Conservation (phyloP, 1,140 invertebrate genomes). For the Sitobion miscanthi region DNA sequence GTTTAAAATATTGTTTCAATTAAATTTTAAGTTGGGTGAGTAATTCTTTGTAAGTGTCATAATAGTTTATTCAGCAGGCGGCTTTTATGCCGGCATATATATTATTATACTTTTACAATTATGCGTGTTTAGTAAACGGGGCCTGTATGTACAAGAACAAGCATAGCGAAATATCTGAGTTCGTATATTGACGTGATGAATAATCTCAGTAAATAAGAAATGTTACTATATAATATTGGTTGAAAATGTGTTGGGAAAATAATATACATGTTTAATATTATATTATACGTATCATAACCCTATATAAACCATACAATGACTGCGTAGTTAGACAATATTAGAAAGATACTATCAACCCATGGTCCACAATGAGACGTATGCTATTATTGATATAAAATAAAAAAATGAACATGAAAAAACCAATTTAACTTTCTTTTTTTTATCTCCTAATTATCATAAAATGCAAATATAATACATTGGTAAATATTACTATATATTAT, state of each 20-base stretch:
- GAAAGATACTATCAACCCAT: neutral
- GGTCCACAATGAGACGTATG: too few relatives aligned
- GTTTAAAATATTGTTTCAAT: neutral
- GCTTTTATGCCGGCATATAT: too few relatives aligned
- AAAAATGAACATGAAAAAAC: too few relatives aligned
- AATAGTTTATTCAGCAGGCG: neutral
- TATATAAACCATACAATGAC: neutral
- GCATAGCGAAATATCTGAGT: neutral
- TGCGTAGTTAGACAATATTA: too few relatives aligned
- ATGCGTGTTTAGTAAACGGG: too few relatives aligned
- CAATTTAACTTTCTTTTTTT: too few relatives aligned
- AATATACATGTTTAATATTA: neutral
- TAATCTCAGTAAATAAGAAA: neutral
- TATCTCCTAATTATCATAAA: too few relatives aligned
- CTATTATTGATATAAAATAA: too few relatives aligned
- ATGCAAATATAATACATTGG: too few relatives aligned
- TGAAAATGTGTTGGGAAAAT: neutral
- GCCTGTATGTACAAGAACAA: neutral
- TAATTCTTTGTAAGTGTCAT: neutral
- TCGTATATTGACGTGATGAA: neutral
- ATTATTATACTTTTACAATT: too few relatives aligned
- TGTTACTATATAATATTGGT: neutral
- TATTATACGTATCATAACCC: neutral
- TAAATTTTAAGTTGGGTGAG: neutral
- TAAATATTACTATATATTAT: too few relatives aligned